phyloP scores from a whole-genome alignment of 2,797 vertebrate species.

The Gymnopithys bicolor region DNA sequence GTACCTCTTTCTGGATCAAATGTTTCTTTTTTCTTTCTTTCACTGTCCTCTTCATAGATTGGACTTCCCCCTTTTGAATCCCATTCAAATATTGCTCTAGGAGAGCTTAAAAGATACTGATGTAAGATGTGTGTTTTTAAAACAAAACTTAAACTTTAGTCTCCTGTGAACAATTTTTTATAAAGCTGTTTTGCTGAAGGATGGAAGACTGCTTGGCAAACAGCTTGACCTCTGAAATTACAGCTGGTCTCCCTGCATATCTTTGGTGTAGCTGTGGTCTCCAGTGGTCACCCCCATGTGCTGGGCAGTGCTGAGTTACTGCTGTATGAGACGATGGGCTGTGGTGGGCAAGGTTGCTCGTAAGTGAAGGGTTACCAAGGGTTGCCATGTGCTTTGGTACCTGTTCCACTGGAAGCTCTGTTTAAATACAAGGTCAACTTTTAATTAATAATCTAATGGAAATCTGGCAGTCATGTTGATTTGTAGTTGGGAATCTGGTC shows the following conservation, averaged over 20 bases:
- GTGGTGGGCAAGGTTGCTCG: accelerated
- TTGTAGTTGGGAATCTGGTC: neutral
- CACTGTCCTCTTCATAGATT: neutral
- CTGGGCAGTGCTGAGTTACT: neutral
- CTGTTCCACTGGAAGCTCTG: neutral
- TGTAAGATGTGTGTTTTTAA: neutral
- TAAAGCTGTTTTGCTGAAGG: neutral
- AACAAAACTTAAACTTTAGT: neutral
- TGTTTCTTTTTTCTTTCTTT: neutral
- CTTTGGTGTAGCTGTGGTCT: neutral
- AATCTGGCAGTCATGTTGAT: neutral
- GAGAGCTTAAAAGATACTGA: neutral
- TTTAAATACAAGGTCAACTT: neutral
- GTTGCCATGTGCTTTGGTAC: neutral
- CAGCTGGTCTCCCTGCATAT: neutral
- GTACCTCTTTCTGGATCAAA: neutral
- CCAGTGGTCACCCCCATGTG: neutral
- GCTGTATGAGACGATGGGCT: neutral
- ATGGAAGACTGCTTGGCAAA: neutral
- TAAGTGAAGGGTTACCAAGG: neutral
- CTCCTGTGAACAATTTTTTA: neutral
- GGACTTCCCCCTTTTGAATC: neutral
- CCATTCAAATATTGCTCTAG: neutral
- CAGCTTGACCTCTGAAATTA: neutral
- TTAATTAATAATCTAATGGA: neutral